Evolutionary conservation across 2,888 invertebrate genomes (phyloP).

Genomic region (Zelleria hepariella): DNA sequence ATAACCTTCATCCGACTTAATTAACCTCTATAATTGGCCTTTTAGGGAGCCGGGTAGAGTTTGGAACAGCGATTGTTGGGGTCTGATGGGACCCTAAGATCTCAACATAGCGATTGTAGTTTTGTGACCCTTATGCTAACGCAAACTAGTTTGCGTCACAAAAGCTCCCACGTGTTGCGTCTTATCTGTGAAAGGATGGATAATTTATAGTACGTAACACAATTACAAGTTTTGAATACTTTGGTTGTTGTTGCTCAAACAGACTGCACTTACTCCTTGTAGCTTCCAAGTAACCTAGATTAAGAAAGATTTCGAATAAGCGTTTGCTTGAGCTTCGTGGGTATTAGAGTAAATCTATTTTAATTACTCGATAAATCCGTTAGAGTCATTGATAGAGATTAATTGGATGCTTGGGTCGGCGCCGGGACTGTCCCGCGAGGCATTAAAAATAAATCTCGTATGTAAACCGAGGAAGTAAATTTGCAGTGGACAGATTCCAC

Average conservation of each 20-base stretch:
- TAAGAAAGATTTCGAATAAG: not conserved
- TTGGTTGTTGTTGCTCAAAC: not conserved
- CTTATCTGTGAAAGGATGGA: not conserved
- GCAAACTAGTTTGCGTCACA: not conserved
- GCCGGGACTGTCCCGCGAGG: not conserved
- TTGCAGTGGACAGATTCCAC: constrained; percentile 22
- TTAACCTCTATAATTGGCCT: constrained; percentile 40
- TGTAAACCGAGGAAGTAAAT: constrained; percentile 8
- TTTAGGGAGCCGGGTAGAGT: constrained; percentile 16
- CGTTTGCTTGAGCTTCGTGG: not conserved
- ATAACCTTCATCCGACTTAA: constrained; percentile 33
- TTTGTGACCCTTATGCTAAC: not conserved
- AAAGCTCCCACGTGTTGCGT: not conserved
- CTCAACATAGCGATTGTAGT: constrained; percentile 1
- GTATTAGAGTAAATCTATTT: not conserved
- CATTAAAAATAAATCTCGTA: constrained; percentile 1
- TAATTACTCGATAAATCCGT: not conserved
- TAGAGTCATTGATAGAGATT: constrained; percentile 2
- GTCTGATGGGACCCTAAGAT: constrained; percentile 3
- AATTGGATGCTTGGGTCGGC: not conserved
- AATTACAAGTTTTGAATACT: not conserved
- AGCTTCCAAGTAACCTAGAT: not conserved
- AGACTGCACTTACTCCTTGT: not conserved
- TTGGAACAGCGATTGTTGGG: not conserved
- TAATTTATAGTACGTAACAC: not conserved